Evolutionary conservation across 2,888 invertebrate species (phyloP).

Genomic region (Euzophera pinguis): DNA sequence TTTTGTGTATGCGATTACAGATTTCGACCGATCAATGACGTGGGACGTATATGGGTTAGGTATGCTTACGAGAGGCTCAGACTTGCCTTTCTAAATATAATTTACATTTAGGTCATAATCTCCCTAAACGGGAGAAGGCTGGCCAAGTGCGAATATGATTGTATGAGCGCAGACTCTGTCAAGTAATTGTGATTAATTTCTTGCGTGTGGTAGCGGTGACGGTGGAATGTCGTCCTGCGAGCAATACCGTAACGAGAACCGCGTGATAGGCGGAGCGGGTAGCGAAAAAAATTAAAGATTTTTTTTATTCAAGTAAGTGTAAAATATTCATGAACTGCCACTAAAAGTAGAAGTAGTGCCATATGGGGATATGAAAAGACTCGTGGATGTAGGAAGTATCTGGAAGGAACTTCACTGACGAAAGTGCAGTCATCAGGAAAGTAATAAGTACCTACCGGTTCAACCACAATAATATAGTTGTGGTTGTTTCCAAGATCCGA

Average conservation of each 20-base stretch:
- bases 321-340: too few species aligned
- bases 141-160: conserved; percentile 17
- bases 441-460: too few species aligned
- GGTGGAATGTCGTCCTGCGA: conserved; percentile 63
- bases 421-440: too few species aligned
- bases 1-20: too few species aligned
- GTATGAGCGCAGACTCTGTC: conserved; percentile 52
- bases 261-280: conserved; percentile 33
- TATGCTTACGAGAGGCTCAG: background rate
- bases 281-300: conserved; percentile 17
- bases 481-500: too few species aligned
- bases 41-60: background rate
- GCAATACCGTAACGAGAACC: conserved; percentile 30
- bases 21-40: background rate
- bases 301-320: too few species aligned
- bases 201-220: conserved; percentile 71
- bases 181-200: conserved; percentile 77
- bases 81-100: conserved; percentile 6
- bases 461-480: too few species aligned
- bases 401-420: too few species aligned
- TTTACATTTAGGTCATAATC: conserved; percentile 6
- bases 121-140: conserved; percentile 1
- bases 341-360: too few species aligned
- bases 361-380: too few species aligned
- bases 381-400: too few species aligned